Evolutionary conservation across 2,888 invertebrate genomes (phyloP).

Genomic region (Volucella inanis): DNA sequence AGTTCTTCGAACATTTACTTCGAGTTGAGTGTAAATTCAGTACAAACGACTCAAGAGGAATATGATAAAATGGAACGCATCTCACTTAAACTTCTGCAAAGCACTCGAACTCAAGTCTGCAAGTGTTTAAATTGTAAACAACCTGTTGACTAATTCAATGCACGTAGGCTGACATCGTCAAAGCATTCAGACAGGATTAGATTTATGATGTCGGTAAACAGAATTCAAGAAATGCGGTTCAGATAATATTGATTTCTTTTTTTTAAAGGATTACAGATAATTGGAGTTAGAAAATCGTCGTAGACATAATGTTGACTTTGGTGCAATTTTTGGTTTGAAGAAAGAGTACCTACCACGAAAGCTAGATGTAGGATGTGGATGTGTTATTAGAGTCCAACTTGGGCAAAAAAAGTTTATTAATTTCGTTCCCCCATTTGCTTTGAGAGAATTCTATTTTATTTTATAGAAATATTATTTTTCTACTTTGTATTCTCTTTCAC

Average conservation of each 20-base stretch:
- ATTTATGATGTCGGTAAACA: conserved; percentile 7
- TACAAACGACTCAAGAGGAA: not conserved
- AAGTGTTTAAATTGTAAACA: conserved; percentile 14
- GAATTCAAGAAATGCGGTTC: conserved; percentile 18
- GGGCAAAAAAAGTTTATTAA: no score
- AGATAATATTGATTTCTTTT: conserved; percentile 16
- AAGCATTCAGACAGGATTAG: conserved; percentile 20
- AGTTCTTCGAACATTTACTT: not conserved
- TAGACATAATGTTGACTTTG: no score
- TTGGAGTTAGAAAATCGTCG: no score
- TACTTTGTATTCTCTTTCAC: no score
- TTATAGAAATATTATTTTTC: no score
- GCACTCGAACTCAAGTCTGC: not conserved
- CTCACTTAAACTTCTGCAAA: conserved; percentile 18
- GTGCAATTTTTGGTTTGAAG: no score
- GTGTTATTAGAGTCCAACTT: no score
- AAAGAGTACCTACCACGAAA: no score
- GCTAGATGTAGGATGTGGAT: no score
- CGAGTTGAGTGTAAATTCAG: conserved; percentile 1
- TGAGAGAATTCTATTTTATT: no score
- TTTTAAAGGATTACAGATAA: not conserved
- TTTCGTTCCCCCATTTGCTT: no score
- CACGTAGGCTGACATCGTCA: conserved; percentile 11
- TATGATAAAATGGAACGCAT: not conserved
- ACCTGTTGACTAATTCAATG: conserved; percentile 51